Base-by-base conservation (phyloP, 2,888 invertebrate genomes). In the Lymantria dispar region DNA sequence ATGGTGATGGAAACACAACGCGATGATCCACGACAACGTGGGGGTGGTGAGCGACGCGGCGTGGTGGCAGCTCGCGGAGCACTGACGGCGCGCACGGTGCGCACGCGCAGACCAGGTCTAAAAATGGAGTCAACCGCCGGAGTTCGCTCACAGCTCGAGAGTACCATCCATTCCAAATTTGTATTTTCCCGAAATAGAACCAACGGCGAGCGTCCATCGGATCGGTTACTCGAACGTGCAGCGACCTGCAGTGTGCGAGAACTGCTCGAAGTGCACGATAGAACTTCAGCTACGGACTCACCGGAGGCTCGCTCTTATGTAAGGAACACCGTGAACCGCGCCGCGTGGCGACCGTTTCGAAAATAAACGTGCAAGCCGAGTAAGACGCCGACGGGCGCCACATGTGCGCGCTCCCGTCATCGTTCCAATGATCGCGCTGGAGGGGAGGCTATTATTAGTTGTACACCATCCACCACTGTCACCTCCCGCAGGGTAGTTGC, bases 141-240 rank as follows among this genome's bases (percentile, higher is more conserved):
- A 85, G 87, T 87, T 88, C 84, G 87, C 87, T 88, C 86, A 83
- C 87, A 84, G 83, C 78, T 85, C 85, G 85, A 86, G 86, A 87
- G 90, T 87, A 87, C 88, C 87, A 88, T 88, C 89, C 88, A 87
- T 88, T 94, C 95, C 95, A 95, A 95, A 95, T 95, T 95, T 94
- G 95, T 95, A 95, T 95, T 94, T 94, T 94, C 94, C 93, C 93
- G 92, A 95, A 95, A 95, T 94, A 94, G 88, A 83, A 68, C 76
- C 87, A 91, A 83, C 90, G 91, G 89, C 91, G 87, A 70, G 85
- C 87, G 87, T 85, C 83, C 82, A 83, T 81, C 91, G 89, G 90
- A 88, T 89, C 89, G 86, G 89, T 88, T 90, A 87, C 87, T 83
- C 86, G 80, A 82, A 77, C 87, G 87, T 89, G 87, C 88, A 88